These are phyloP conservation scores for Drosophila lacicola DNA, from an alignment of 2,888 invertebrate genomes.

Conservation along the genomic window DNA sequence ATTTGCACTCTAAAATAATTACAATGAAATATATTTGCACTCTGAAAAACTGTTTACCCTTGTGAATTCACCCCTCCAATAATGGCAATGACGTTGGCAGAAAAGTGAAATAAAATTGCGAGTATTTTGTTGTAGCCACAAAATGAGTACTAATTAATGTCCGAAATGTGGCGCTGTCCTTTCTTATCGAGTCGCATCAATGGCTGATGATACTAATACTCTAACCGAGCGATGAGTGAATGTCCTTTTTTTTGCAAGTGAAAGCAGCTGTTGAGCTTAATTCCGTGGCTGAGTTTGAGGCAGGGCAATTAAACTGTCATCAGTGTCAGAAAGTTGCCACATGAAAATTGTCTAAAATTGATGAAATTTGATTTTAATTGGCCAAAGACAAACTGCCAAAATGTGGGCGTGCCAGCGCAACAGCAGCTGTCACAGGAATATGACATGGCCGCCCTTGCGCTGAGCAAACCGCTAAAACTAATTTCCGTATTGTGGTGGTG, in stretches of 20 bases:
- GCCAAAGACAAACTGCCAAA: slow-evolving; percentile 60
- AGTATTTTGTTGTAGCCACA: slow-evolving; percentile 44
- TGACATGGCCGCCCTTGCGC: slow-evolving; percentile 19
- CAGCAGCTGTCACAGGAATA: slow-evolving; percentile 54
- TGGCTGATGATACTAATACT: slow-evolving; percentile 41
- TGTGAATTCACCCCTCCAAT: not conserved
- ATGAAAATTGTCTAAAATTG: slow-evolving; percentile 54
- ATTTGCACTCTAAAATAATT: slow-evolving; percentile 17
- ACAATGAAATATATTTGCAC: slow-evolving; percentile 9
- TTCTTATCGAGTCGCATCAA: slow-evolving; percentile 50
- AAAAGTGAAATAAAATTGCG: slow-evolving; percentile 16
- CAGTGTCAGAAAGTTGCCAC: slow-evolving; percentile 60
- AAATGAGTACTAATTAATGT: slow-evolving; percentile 74
- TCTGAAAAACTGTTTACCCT: slow-evolving; percentile 7
- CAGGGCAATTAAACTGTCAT: slow-evolving; percentile 75
- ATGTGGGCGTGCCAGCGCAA: slow-evolving; percentile 44
- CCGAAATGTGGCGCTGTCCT: slow-evolving; percentile 33
- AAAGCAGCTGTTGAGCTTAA: slow-evolving; percentile 66
- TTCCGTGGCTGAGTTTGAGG: slow-evolving; percentile 10
- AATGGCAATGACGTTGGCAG: slow-evolving; percentile 47
- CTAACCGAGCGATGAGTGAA: slow-evolving; percentile 29
- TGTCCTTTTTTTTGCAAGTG: slow-evolving; percentile 43
- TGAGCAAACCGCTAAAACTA: slow-evolving; percentile 71
- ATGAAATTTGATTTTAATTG: slow-evolving; percentile 79
- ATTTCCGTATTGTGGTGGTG: slow-evolving; percentile 62